phyloP scores from a whole-genome alignment of 1,140 invertebrate species.

The Calephelis virginiensis region DNA sequence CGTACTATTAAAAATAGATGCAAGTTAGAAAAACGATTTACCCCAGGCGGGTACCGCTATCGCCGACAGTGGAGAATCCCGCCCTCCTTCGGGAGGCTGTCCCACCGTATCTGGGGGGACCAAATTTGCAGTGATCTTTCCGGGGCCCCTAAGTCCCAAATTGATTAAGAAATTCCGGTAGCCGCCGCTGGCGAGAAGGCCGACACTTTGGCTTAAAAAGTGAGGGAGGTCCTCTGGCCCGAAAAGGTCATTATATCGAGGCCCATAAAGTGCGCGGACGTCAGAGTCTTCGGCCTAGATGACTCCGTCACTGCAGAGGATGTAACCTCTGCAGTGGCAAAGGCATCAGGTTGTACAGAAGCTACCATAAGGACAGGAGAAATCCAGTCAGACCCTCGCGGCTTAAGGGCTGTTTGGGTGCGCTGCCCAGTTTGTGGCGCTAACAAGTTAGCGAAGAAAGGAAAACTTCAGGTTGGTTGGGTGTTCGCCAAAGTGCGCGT shows the following conservation, averaged over 20 bases:
- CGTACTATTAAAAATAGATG: too few relatives aligned
- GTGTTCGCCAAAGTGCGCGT: neutral
- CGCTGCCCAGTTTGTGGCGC: conserved; percentile 15
- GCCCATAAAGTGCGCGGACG: conserved; percentile 11
- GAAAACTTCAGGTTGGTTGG: conserved; percentile 11
- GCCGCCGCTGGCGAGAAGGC: neutral
- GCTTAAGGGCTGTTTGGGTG: conserved; percentile 4
- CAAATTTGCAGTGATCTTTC: neutral
- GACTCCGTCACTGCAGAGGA: conserved; percentile 16
- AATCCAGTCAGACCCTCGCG: neutral
- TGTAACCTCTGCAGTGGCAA: neutral
- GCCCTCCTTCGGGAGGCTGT: too few relatives aligned
- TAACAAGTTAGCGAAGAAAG: neutral
- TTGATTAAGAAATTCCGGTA: neutral
- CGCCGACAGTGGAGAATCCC: too few relatives aligned
- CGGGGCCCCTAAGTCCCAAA: neutral
- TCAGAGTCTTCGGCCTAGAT: conserved; percentile 15
- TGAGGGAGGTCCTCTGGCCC: neutral
- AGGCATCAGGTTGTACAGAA: neutral
- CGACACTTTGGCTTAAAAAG: neutral
- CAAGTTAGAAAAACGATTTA: too few relatives aligned
- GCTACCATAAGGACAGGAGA: neutral
- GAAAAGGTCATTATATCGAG: neutral
- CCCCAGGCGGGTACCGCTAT: too few relatives aligned
- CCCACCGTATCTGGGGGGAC: too few relatives aligned